Evolutionary conservation across 2,113 vertebrate genomes (phyloP), one percentile per base, ranked within the genome.

Genomic region (Stercorarius parasiticus): DNA sequence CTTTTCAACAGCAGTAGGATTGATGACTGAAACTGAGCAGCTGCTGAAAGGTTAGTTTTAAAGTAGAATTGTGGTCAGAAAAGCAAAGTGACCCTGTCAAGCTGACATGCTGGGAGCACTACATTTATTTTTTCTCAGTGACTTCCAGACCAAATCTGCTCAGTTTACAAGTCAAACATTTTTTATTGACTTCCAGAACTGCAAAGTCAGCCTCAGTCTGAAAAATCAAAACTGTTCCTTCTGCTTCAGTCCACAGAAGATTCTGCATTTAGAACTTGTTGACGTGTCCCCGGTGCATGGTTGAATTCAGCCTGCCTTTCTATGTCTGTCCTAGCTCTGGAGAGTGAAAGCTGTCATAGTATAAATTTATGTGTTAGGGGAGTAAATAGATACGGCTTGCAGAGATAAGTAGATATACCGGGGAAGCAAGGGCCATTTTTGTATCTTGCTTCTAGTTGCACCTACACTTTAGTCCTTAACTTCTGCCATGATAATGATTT

Each of bases 51-150:
- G 78, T 97, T 94, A 61, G 85, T 80, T 93, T 95, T 88, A 55
- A 91, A 95, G 74, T 40, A 93, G 77, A 93, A 86, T 67, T 94
- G 80, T 94, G 86, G 81, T 88, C 84, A 96, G 84, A 81, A 91
- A 88, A 96, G 86, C 82, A 87, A 94, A 95, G 84, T 91, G 74
- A 95, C 78, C 76, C 74, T 95, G 84, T 94, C 95, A 93, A 36
- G 45, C 61, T 93, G 95, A 82, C 53, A 14, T 77, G 56, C 62
- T 90, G 88, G 82, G 67, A 95, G 65, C 56, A 76, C 21, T 82
- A 22, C 40, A 40, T 80, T 97, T 92, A 25, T 79, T 89, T 93
- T 93, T 87, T 66, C 74, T 62, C 52, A 59, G 52, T 55, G 71
- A 81, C 76, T 94, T 88, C 50, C 71, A 86, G 62, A 92, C 71